Conservation (phyloP, 2,888 invertebrate genomes). For the Pomacea canaliculata region DNA sequence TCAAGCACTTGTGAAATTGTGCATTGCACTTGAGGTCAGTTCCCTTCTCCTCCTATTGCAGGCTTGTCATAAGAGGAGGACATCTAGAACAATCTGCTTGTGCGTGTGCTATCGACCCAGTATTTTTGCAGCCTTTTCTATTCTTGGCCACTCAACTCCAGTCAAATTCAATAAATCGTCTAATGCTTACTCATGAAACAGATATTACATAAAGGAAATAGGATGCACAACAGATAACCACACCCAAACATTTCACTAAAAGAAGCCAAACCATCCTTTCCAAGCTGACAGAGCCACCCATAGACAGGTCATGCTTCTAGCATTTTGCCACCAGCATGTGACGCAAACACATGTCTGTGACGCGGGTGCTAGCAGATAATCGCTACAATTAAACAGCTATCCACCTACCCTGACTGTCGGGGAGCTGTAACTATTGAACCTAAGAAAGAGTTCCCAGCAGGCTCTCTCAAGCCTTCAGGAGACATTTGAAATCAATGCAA, state of each 20-base stretch:
- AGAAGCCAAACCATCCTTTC: background rate
- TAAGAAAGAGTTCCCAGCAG: no score
- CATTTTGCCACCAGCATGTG: background rate
- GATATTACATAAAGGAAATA: background rate
- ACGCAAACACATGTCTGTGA: background rate
- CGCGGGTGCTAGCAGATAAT: no score
- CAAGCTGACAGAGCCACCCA: background rate
- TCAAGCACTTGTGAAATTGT: no score
- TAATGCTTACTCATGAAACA: background rate
- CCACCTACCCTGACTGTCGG: no score
- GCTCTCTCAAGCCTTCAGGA: no score
- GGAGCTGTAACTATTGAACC: no score
- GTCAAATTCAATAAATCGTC: conserved; percentile 8
- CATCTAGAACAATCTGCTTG: background rate
- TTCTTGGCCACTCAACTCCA: conserved; percentile 3
- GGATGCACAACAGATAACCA: conserved; percentile 1
- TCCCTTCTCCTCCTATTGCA: background rate
- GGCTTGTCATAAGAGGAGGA: background rate
- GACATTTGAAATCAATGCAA: no score
- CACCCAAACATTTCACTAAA: conserved; percentile 3
- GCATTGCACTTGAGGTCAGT: no score
- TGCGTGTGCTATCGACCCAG: conserved; percentile 2
- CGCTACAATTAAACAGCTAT: no score
- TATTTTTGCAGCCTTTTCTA: background rate
- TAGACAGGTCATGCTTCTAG: no score